Conservation (phyloP, 1,140 invertebrate genomes). For the Augochlora pura region DNA sequence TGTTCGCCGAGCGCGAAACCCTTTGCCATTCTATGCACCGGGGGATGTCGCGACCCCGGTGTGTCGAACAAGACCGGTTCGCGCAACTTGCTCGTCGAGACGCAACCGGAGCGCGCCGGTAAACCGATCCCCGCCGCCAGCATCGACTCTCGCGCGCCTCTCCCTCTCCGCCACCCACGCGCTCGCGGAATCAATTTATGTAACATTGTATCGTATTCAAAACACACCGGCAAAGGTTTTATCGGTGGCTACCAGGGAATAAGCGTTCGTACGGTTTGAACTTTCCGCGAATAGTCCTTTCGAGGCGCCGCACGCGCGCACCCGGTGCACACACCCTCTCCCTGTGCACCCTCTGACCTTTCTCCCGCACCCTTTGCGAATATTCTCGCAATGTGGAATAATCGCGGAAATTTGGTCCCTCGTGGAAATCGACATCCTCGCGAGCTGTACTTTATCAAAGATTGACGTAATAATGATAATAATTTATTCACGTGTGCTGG, state of each 20-base stretch:
- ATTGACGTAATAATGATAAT: too few species aligned
- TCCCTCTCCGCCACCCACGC: conserved; percentile 22
- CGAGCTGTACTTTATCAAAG: too few species aligned
- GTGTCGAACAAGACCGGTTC: not conserved
- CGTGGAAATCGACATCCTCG: too few species aligned
- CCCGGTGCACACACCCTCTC: too few species aligned
- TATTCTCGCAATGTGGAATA: not conserved
- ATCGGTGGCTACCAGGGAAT: not conserved
- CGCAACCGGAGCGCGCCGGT: conserved; percentile 26
- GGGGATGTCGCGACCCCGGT: not conserved
- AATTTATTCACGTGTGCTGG: too few species aligned
- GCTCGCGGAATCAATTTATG: conserved; percentile 49
- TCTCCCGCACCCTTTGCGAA: not conserved
- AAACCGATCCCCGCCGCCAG: conserved; percentile 32
- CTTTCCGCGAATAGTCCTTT: not conserved
- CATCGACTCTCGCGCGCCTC: too few species aligned
- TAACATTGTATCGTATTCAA: conserved; percentile 51
- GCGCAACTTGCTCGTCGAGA: not conserved
- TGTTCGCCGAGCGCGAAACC: too few species aligned
- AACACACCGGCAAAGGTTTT: conserved; percentile 33
- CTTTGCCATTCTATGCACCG: too few species aligned
- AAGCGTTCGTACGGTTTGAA: too few species aligned
- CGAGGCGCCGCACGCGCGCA: too few species aligned
- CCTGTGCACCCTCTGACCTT: too few species aligned
- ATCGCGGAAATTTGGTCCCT: too few species aligned